Evolutionary conservation across 2,888 invertebrate species (phyloP).

Genomic region (Entomobrya proxima): DNA sequence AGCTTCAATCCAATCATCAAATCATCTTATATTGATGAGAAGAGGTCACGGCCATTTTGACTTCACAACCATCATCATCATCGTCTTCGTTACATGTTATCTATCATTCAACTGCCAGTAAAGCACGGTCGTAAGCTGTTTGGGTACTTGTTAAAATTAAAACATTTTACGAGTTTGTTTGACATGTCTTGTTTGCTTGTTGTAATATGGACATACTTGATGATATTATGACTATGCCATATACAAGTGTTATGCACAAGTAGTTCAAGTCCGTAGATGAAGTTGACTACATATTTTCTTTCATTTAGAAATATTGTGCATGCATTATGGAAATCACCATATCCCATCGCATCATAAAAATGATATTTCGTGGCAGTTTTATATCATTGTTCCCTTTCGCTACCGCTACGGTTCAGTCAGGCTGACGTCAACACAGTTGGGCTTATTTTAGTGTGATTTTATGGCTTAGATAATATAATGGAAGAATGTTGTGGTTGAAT

Average conservation of each 20-base stretch:
- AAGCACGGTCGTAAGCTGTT: constrained; percentile 13
- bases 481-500: constrained; percentile 27
- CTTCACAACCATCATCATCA: constrained; percentile 1
- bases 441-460: constrained; percentile 48
- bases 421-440: constrained; percentile 45
- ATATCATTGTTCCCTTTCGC: constrained; percentile 25
- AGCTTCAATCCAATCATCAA: neutral
- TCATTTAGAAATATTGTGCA: neutral
- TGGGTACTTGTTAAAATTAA: constrained; percentile 32
- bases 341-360: constrained; percentile 44
- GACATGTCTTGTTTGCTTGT: constrained; percentile 41
- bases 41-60: constrained; percentile 45
- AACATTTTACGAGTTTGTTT: constrained; percentile 41
- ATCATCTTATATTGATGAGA: neutral
- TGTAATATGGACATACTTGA: neutral
- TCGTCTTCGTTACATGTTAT: neutral
- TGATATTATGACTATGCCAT: neutral
- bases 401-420: neutral
- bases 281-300: neutral
- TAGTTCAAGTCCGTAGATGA: neutral
- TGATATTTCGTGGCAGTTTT: constrained; percentile 31
- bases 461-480: constrained; percentile 44
- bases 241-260: neutral
- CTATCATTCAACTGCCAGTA: neutral
- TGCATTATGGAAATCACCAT: constrained; percentile 29